Percentiles rank a stretch among this genome's conserved stretches.
Evolutionary conservation across 2,113 vertebrate species (phyloP).

Genomic region (Lathamus discolor): DNA sequence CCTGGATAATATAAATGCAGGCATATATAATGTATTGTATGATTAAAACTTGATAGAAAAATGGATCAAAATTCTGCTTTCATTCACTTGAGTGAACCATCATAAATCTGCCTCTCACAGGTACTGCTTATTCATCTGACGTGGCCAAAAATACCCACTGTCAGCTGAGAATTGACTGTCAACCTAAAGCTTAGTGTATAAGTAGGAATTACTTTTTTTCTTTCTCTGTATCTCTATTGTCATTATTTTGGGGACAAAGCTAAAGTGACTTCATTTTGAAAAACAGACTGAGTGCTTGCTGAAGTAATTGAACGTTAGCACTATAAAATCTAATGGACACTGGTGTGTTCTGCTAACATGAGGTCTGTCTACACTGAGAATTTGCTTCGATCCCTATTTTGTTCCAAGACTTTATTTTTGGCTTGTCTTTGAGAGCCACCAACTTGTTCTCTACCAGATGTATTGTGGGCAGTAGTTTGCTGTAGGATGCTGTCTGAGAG

Average conservation of each 20-base stretch:
- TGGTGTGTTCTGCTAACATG: neutral
- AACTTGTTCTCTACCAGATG: neutral
- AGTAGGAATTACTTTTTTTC: neutral
- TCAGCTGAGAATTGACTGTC: neutral
- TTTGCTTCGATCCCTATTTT: neutral
- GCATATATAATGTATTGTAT: neutral
- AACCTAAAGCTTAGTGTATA: neutral
- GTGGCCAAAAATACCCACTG: neutral
- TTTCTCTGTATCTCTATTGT: neutral
- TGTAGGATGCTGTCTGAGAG: neutral
- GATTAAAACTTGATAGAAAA: neutral
- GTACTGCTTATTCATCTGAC: neutral
- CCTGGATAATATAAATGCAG: neutral
- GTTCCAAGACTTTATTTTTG: neutral
- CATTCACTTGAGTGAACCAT: neutral
- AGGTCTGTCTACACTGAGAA: accelerated
- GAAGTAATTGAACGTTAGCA: neutral
- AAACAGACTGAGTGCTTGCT: neutral
- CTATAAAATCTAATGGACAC: too few relatives aligned
- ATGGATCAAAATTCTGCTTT: neutral
- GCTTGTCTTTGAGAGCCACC: neutral
- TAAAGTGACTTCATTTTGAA: neutral
- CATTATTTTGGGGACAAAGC: neutral
- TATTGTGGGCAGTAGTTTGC: neutral
- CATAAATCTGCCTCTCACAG: neutral